Evolutionary conservation across 2,797 vertebrate species (phyloP), one percentile per base, ranked within the genome.

Genomic region (Gobio occitaniae): DNA sequence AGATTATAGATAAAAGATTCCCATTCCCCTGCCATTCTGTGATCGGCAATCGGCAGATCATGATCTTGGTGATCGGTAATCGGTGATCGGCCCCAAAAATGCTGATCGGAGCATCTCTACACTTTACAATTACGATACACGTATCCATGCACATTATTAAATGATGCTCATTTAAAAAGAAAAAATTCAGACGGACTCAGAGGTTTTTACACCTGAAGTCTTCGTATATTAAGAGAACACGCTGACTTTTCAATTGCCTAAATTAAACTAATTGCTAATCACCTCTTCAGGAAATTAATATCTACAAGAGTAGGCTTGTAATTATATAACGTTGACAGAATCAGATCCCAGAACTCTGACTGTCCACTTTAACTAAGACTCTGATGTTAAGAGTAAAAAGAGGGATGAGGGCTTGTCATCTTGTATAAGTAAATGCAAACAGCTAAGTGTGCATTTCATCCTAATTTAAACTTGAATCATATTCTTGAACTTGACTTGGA

Each of bases 261-360:
- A 61, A 48, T 84, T 17, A 84, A 59, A 11, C 74, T 78, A 78
- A 84, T 84, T 84, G 75, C 83, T 84, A 69, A 84, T 78, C 65
- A 71, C 75, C 52, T 70, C 75, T 78, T 84, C 17, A 71, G 65
- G 52, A 84, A 69, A 84, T 84, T 7, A 59, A 36, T 61, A 36
- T 38, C 47, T 71, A 56, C 66, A 70, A 78, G 74, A 70, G 52
- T n/a, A 78, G 9, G 41, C 41, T 56, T 71, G 52, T 70, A 84
- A 70, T 78, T 84, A 77, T 44, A 66, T 44, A 47, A 32, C 3
- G 3, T 41, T 36, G 38, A 52, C 56, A 38, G 44, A 65, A 38
- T 50, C 56, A 44, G 63, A 36, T 32, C 6, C 29, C 47, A 66
- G 59, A 50, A 65, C 72, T 21, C 50, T 21, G 36, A 47, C 52